Conservation (phyloP, 37 sponge, comb jelly and placozoan species). For the Axinella damicornis region DNA sequence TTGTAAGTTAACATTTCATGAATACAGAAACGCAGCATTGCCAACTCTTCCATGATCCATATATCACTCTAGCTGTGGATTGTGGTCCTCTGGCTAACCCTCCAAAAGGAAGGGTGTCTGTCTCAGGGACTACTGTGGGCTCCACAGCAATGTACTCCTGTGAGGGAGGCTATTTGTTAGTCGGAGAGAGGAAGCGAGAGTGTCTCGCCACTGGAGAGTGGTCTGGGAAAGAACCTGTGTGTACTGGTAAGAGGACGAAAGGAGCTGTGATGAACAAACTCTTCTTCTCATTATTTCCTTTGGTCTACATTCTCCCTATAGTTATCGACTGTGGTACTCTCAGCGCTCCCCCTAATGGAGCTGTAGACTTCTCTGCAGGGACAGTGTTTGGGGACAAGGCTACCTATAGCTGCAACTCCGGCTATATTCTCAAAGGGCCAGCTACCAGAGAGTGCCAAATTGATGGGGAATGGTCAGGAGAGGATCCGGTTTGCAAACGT, state of each 20-base stretch:
- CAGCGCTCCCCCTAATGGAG: slow-evolving; percentile 46
- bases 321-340: slow-evolving; percentile 41
- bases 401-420: slow-evolving; percentile 46
- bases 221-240: slow-evolving; percentile 64
- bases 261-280: not conserved
- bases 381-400: not conserved
- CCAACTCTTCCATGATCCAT: too few relatives aligned
- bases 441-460: slow-evolving; percentile 39
- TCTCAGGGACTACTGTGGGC: slow-evolving; percentile 2
- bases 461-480: slow-evolving; percentile 51
- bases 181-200: slow-evolving; percentile 4
- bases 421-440: slow-evolving; percentile 44
- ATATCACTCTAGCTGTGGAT: slow-evolving; percentile 1
- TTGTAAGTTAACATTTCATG: too few relatives aligned
- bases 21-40: too few relatives aligned
- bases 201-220: slow-evolving; percentile 55
- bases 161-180: slow-evolving; percentile 43
- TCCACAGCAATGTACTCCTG: slow-evolving; percentile 44
- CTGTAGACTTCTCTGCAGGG: slow-evolving; percentile 1
- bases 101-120: slow-evolving; percentile 24
- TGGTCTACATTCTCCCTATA: not conserved
- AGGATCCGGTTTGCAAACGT: slow-evolving; percentile 45
- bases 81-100: slow-evolving; percentile 43
- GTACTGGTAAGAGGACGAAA: slow-evolving; percentile 51
- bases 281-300: too few relatives aligned